phyloP scores from a whole-genome alignment of 2,888 invertebrate species.

The Morpho helenor region DNA sequence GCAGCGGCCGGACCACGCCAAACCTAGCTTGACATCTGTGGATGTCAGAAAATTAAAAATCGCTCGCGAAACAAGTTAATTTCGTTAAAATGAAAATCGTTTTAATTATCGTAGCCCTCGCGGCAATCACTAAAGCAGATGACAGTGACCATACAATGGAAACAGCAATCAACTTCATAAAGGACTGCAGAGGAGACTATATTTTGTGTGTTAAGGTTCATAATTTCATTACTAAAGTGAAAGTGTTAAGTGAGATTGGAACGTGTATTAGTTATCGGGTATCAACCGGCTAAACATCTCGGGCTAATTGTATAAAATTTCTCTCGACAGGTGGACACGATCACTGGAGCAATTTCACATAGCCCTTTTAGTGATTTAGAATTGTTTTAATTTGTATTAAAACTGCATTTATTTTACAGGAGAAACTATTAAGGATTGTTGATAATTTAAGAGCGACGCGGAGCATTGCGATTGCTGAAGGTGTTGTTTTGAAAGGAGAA shows the following conservation, averaged over 20 bases:
- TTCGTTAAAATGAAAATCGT: conserved; percentile 58
- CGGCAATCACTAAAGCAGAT: conserved; percentile 61
- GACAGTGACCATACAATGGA: conserved; percentile 78
- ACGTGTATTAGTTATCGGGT: conserved; percentile 35
- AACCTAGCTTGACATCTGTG: conserved; percentile 67
- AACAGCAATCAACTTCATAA: conserved; percentile 83
- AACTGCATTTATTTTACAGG: conserved; percentile 66
- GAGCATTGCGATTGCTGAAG: conserved; percentile 80
- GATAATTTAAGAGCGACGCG: conserved; percentile 72
- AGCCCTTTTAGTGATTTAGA: background rate
- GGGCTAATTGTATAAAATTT: conserved; percentile 34
- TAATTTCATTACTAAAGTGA: conserved; percentile 59
- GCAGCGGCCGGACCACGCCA: conserved; percentile 50
- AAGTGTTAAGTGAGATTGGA: conserved; percentile 53
- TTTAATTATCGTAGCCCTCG: conserved; percentile 52
- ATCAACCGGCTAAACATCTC: conserved; percentile 29
- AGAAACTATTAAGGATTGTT: conserved; percentile 84
- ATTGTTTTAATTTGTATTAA: conserved; percentile 12
- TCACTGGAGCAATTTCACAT: too few species aligned
- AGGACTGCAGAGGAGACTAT: conserved; percentile 85
- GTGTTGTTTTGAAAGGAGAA: conserved; percentile 79
- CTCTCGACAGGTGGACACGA: conserved; percentile 28
- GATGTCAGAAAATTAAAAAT: conserved; percentile 58
- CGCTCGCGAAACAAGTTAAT: conserved; percentile 37
- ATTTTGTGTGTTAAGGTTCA: conserved; percentile 86